Base-by-base conservation (phyloP, 2,797 vertebrate genomes). In the Lophura swinhoii region DNA sequence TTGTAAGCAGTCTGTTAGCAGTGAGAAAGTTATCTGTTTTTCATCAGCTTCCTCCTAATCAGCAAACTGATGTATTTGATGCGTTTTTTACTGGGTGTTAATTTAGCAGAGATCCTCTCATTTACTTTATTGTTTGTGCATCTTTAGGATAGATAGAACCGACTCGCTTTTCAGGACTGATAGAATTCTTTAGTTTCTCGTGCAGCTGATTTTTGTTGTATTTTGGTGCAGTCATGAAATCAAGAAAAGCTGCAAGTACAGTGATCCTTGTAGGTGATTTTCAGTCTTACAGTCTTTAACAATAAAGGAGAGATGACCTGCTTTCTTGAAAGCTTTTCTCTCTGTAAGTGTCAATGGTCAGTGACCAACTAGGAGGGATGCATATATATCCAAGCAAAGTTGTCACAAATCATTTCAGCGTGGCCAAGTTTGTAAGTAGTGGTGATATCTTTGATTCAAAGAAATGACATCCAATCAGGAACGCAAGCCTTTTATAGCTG, bases 251-350 rank as follows among this genome's bases (percentile, higher is more conserved):
- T 70, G 2, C 17, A 80, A 55, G 7, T 49, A 35, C 53, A 16
- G 35, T 43, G 41, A 39, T 84, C 16, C 44, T 72, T 29, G 44
- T 74, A 82, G 75, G 88, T 82, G 77, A 91, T 78, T 92, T 62
- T 91, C 86, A 95, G n/a, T 95, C 12, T 58, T 84, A n/a, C 31
- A 64, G 62, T 78, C 59, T 94, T 91, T 83, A 88, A 77, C 88
- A 95, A 84, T 80, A 41, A 35, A 44, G 35, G 60, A 62, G 28
- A 83, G 81, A 88, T 93, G 59, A 44, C 58, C 67, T 70, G 23
- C 84, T 33, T 84, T 94, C 91, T 96, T 94, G 75, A 93, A 93
- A 92, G 92, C 92, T 84, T 82, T 97, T 68, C 2, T 12, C 81
- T 53, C 43, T 51, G 91, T 62, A 86, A 96, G 92, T 95, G 93